These are phyloP conservation scores for Aspiorhynchus laticeps DNA, from an alignment of 2,113 vertebrate genomes.

Conservation along the genomic window DNA sequence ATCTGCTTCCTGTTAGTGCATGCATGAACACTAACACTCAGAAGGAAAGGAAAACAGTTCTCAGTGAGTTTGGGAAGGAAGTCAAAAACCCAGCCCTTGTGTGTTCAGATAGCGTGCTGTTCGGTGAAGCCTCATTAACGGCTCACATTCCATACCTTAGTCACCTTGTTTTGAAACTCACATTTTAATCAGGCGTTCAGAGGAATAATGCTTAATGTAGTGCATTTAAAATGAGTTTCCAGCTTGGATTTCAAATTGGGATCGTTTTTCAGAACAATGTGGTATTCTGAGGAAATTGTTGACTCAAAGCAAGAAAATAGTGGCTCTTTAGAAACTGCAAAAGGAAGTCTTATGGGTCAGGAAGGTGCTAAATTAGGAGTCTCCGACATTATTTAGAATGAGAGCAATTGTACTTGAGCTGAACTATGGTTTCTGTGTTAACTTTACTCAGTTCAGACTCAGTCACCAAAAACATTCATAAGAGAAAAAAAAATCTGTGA, in stretches of 20 bases:
- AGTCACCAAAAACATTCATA: background rate
- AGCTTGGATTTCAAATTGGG: background rate
- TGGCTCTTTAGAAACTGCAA: background rate
- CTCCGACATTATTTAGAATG: background rate
- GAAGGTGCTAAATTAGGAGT: constrained; percentile 23
- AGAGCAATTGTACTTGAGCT: background rate
- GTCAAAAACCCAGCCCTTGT: constrained; percentile 30
- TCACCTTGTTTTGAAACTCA: background rate
- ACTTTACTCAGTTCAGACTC: background rate
- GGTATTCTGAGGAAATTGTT: background rate
- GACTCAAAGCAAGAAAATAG: background rate
- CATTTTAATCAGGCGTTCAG: background rate
- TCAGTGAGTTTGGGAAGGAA: constrained; percentile 22
- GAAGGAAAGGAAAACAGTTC: constrained; percentile 32
- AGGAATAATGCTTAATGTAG: constrained; percentile 14
- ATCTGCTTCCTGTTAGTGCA: constrained; percentile 15
- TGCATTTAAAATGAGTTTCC: constrained; percentile 7
- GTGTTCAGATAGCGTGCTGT: constrained; percentile 13
- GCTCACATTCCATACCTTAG: constrained; percentile 15
- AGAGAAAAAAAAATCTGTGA: background rate
- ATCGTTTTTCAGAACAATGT: constrained; percentile 11
- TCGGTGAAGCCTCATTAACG: constrained; percentile 31
- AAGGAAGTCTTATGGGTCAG: background rate
- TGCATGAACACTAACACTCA: background rate
- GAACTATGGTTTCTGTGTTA: background rate